These are phyloP conservation scores for Mobula birostris DNA, from an alignment of 2,113 vertebrate genomes.

Conservation along the genomic window DNA sequence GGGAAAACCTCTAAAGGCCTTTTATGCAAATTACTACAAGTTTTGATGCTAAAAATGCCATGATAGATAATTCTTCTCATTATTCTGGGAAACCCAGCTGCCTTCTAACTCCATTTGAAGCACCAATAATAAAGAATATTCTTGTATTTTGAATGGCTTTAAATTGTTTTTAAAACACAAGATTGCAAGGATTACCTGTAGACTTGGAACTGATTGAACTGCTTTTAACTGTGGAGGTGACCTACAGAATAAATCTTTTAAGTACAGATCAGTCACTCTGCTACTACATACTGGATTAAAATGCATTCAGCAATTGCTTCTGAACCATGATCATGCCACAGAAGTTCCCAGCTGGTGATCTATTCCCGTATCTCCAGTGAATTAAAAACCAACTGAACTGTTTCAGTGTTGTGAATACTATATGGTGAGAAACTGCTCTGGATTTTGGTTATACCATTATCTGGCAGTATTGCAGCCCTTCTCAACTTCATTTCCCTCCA, in stretches of 20 bases:
- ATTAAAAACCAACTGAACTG: background rate
- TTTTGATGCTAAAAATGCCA: background rate
- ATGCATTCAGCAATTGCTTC: background rate
- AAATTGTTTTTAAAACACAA: slow-evolving; percentile 7
- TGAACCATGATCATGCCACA: background rate
- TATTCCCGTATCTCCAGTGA: background rate
- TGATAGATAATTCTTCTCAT: background rate
- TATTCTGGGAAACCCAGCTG: background rate
- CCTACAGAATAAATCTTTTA: slow-evolving; percentile 31
- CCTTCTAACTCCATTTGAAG: background rate
- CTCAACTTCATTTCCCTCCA: background rate
- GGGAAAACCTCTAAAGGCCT: background rate
- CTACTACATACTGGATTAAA: background rate
- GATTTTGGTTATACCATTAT: background rate
- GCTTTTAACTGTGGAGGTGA: background rate
- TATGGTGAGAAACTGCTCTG: background rate
- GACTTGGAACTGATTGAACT: background rate
- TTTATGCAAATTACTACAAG: no score
- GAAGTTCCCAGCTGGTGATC: background rate
- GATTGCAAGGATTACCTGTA: slow-evolving; percentile 4
- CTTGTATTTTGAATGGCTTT: background rate
- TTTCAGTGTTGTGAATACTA: background rate
- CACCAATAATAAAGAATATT: no score
- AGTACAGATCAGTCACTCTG: slow-evolving; percentile 19
- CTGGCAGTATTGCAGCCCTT: no score